Percentiles rank a stretch among this genome's conserved stretches.
Evolutionary conservation across 2,888 invertebrate species (phyloP).

Genomic region (Julus scandinavius): DNA sequence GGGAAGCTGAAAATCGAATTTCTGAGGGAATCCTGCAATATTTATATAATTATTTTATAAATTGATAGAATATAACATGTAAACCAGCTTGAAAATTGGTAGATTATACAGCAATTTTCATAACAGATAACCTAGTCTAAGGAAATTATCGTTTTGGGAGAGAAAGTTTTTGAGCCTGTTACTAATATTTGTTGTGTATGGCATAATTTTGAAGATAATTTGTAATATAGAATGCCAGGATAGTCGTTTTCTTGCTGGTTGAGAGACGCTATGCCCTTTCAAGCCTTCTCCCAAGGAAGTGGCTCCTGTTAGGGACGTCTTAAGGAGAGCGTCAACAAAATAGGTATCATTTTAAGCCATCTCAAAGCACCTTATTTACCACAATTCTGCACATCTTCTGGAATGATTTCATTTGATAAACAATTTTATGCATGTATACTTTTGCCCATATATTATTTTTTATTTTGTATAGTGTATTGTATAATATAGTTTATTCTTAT

Average conservation of each 20-base stretch:
- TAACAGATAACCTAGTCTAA: background rate
- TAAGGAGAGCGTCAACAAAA: background rate
- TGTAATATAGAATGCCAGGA: background rate
- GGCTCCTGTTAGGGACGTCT: background rate
- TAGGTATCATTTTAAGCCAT: background rate
- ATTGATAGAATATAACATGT: no score
- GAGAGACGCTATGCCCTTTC: background rate
- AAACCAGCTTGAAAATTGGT: no score
- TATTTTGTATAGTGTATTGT: no score
- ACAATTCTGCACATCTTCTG: background rate
- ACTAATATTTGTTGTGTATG: background rate
- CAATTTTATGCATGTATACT: background rate
- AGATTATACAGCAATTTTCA: background rate
- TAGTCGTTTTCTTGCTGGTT: background rate
- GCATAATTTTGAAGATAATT: background rate
- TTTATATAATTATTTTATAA: no score
- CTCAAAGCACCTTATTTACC: background rate
- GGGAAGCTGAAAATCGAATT: no score
- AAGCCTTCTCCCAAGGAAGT: background rate
- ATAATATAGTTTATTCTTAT: background rate
- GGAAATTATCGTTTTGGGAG: background rate
- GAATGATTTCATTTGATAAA: background rate
- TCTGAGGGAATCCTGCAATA: no score
- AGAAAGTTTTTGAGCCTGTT: background rate
- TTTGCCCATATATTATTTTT: background rate